Conservation (phyloP, 1,140 invertebrate genomes). For the Chironomus tepperi region DNA sequence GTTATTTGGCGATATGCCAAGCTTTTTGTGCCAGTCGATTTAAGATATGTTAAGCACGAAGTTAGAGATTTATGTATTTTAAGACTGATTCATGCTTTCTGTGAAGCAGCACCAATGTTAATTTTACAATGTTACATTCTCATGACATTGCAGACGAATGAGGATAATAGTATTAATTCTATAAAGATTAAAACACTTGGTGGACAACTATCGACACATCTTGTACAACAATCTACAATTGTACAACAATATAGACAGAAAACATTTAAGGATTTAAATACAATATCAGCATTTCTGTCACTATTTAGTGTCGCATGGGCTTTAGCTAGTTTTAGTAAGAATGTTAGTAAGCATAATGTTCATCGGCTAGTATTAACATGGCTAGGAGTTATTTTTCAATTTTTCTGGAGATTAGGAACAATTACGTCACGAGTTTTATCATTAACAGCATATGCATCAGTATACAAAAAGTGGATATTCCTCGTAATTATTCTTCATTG, state of each 20-base stretch:
- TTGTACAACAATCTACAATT: slow-evolving; percentile 25
- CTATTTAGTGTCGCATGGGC: slow-evolving; percentile 84
- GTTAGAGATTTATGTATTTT: slow-evolving; percentile 63
- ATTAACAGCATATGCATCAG: slow-evolving; percentile 73
- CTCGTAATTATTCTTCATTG: slow-evolving; percentile 71
- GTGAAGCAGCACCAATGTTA: slow-evolving; percentile 78
- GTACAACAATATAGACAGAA: slow-evolving; percentile 28
- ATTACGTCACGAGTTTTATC: slow-evolving; percentile 71
- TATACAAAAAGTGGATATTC: slow-evolving; percentile 76
- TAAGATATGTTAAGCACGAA: slow-evolving; percentile 73
- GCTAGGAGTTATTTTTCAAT: slow-evolving; percentile 80
- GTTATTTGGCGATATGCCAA: slow-evolving; percentile 85
- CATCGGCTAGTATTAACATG: slow-evolving; percentile 78
- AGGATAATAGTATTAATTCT: neutral
- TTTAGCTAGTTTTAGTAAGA: slow-evolving; percentile 81
- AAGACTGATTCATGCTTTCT: slow-evolving; percentile 75
- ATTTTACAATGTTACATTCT: slow-evolving; percentile 73
- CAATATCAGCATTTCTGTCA: slow-evolving; percentile 71
- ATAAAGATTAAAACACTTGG: slow-evolving; percentile 26
- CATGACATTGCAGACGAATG: slow-evolving; percentile 39
- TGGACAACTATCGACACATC: neutral
- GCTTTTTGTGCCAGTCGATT: slow-evolving; percentile 76
- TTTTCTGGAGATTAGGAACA: slow-evolving; percentile 78
- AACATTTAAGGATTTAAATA: slow-evolving; percentile 63
- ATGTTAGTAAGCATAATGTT: slow-evolving; percentile 69